Evolutionary conservation across 2,797 vertebrate genomes (phyloP).

Genomic region (Enteromius thamalakanensis): DNA sequence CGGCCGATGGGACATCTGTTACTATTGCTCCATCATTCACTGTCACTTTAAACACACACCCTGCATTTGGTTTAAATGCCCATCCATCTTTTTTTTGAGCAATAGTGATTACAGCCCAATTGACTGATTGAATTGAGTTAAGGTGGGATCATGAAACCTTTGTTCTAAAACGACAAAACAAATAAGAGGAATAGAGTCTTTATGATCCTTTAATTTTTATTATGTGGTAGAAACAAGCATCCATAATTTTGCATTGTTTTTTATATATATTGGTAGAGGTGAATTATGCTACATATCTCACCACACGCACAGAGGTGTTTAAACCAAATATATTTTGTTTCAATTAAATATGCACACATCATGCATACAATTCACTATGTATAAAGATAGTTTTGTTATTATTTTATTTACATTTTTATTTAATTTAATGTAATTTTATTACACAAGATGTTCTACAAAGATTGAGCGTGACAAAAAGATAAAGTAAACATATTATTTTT

Average conservation of each 20-base stretch:
- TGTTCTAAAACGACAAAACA: neutral
- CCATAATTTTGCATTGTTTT: neutral
- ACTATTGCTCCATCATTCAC: slow-evolving; percentile 12
- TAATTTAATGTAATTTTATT: neutral
- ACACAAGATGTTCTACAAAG: neutral
- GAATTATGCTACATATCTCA: neutral
- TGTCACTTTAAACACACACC: neutral
- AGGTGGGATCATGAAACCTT: slow-evolving; percentile 22
- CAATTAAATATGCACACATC: neutral
- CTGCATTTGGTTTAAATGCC: slow-evolving; percentile 32
- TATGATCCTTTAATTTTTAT: neutral
- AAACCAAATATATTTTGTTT: neutral
- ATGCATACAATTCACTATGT: neutral
- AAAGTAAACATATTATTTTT: neutral
- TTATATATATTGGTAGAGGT: neutral
- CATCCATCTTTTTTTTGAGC: slow-evolving; percentile 32
- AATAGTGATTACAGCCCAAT: neutral
- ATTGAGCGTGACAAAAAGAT: neutral
- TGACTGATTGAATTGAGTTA: slow-evolving; percentile 6
- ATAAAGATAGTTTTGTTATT: neutral
- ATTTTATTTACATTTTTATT: neutral
- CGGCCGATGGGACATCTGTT: slow-evolving; percentile 25
- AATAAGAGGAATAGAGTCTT: neutral
- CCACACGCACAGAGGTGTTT: too few species aligned
- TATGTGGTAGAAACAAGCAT: neutral